Percentiles rank a stretch among this genome's conserved stretches.
These are phyloP conservation scores for Carpatolechia fugitivella DNA, from an alignment of 2,888 invertebrate species.

Conservation along the genomic window DNA sequence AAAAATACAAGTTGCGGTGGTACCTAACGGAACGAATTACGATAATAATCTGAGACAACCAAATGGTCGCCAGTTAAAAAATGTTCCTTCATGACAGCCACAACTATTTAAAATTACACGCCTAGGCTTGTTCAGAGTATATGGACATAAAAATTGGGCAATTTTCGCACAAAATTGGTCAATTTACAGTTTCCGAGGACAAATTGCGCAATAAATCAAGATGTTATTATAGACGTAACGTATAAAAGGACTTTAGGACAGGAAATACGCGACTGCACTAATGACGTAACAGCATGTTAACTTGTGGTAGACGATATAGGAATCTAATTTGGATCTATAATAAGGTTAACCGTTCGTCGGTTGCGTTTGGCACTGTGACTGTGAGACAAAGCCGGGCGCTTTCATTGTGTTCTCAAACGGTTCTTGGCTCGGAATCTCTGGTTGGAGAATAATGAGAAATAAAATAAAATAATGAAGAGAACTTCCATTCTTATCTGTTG, in stretches of 20 bases:
- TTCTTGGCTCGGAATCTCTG: too few relatives aligned
- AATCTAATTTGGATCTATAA: background rate
- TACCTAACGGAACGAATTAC: slow-evolving; percentile 25
- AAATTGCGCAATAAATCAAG: slow-evolving; percentile 56
- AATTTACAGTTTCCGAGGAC: slow-evolving; percentile 57
- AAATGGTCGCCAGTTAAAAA: slow-evolving; percentile 4
- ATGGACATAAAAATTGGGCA: slow-evolving; percentile 43
- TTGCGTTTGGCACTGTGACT: background rate
- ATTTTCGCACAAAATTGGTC: slow-evolving; percentile 55
- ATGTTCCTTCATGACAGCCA: background rate
- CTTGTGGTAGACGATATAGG: background rate
- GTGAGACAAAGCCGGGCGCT: background rate
- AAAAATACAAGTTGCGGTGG: background rate
- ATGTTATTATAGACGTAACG: slow-evolving; percentile 37
- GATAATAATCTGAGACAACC: slow-evolving; percentile 13
- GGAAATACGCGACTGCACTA: slow-evolving; percentile 19
- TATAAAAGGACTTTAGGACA: slow-evolving; percentile 37
- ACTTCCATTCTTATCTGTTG: background rate
- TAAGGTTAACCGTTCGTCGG: background rate
- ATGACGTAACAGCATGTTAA: background rate
- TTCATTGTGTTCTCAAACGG: background rate
- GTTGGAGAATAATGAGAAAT: background rate
- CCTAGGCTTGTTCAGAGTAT: slow-evolving; percentile 38
- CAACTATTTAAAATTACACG: slow-evolving; percentile 55
- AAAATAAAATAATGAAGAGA: background rate